Conservation (phyloP, 92 coral and sea anemone species). For the Porites lobata region DNA sequence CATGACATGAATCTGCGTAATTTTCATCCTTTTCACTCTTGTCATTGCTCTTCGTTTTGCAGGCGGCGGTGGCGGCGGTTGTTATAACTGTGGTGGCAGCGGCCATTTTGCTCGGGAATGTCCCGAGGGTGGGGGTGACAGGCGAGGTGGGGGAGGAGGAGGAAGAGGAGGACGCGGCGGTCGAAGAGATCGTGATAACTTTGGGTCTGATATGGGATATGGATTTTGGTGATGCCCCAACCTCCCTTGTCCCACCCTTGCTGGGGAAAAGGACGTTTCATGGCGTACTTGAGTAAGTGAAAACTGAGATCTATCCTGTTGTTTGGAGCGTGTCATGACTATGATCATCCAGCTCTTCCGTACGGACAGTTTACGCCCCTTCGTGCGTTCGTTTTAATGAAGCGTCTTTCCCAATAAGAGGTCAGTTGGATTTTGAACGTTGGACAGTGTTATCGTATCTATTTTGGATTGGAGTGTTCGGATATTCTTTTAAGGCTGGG, state of each 20-base stretch:
- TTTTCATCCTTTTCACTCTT: too few species aligned
- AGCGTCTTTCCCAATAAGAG: neutral
- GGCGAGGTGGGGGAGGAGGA: slow-evolving; percentile 74
- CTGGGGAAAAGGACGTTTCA: neutral
- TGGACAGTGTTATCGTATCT: neutral
- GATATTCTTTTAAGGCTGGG: too few species aligned
- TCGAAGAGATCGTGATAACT: slow-evolving; percentile 5
- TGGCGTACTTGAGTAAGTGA: too few species aligned
- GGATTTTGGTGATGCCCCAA: slow-evolving; percentile 20
- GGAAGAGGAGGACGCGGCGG: slow-evolving; percentile 77
- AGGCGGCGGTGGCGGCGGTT: slow-evolving; percentile 91
- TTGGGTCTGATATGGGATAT: slow-evolving; percentile 31
- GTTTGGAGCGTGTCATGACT: neutral
- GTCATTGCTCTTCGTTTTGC: slow-evolving; percentile 9
- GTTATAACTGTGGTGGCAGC: slow-evolving; percentile 94
- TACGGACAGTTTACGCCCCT: neutral
- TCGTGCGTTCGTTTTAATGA: neutral
- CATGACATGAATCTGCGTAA: too few species aligned
- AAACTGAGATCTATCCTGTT: neutral
- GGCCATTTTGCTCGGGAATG: slow-evolving; percentile 99
- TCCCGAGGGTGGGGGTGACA: slow-evolving; percentile 85
- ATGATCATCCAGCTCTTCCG: neutral
- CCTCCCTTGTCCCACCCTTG: neutral
- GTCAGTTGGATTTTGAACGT: neutral
- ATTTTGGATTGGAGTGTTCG: too few species aligned